Percentiles rank a stretch among this genome's conserved stretches.
These are phyloP conservation scores for Acrobasis suavella DNA, from an alignment of 2,888 invertebrate genomes.

Conservation along the genomic window DNA sequence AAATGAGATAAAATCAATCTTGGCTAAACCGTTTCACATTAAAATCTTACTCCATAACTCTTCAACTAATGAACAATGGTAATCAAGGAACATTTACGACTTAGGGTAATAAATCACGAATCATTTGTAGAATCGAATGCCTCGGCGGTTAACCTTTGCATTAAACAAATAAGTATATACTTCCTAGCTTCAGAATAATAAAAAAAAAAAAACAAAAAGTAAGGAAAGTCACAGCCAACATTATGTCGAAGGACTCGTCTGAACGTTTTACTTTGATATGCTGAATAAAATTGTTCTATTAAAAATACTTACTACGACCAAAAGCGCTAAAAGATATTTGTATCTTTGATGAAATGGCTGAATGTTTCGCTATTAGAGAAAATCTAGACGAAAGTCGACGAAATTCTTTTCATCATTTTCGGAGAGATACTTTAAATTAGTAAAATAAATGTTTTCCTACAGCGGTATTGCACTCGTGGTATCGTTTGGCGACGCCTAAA, in stretches of 20 bases:
- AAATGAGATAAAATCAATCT: conserved; percentile 13
- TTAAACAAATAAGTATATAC: neutral
- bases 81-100: conserved; percentile 51
- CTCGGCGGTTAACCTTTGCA: conserved; percentile 9
- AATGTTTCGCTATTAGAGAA: no score
- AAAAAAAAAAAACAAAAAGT: no score
- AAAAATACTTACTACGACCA: no score
- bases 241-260: no score
- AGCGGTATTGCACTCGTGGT: conserved; percentile 90
- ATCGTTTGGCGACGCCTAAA: conserved; percentile 88
- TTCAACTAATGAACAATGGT: conserved; percentile 45
- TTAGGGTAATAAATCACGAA: conserved; percentile 43
- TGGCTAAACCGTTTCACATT: neutral
- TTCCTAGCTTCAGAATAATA: no score
- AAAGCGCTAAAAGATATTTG: no score
- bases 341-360: no score
- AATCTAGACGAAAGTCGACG: neutral
- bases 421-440: neutral
- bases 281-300: no score
- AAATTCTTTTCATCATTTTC: neutral
- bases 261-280: no score
- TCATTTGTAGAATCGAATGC: conserved; percentile 28
- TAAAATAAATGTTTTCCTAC: conserved; percentile 63
- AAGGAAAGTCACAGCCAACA: no score
- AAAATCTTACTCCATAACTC: neutral